Conservation (phyloP, 2,797 vertebrate genomes). For the Gallinago stenura region DNA sequence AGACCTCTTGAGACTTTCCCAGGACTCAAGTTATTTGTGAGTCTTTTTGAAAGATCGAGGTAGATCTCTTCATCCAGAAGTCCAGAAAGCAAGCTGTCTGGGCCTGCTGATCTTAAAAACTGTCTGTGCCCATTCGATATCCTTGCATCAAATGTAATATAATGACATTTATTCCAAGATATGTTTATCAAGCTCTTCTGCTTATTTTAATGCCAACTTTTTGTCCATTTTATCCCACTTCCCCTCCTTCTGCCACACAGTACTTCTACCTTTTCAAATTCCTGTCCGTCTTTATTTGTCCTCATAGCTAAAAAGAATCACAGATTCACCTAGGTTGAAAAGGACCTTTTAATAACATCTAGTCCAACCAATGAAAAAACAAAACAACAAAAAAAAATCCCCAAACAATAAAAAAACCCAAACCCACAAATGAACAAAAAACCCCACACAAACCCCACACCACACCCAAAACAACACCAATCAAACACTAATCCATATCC, state of each 20-base stretch:
- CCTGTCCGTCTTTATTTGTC: not conserved
- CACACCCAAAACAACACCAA: no score
- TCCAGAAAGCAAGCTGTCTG: not conserved
- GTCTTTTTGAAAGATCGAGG: not conserved
- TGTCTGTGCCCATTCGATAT: not conserved
- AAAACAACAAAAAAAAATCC: no score
- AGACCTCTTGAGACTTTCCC: constrained; percentile 64
- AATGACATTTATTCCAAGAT: not conserved
- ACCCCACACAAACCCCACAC: no score
- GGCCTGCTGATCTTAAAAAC: not conserved
- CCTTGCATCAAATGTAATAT: not conserved
- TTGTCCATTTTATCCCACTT: not conserved
- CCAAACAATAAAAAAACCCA: no score
- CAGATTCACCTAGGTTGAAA: no score
- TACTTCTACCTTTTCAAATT: not conserved
- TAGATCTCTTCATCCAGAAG: not conserved
- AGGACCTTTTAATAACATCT: no score
- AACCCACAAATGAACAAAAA: no score
- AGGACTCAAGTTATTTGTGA: not conserved
- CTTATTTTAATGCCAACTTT: not conserved
- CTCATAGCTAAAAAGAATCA: not conserved
- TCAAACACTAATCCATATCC: no score
- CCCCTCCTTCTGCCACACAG: not conserved
- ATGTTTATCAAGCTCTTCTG: not conserved
- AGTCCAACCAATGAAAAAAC: no score